Conservation (phyloP, 2,888 invertebrate genomes). For the Metopia argyrocephala region DNA sequence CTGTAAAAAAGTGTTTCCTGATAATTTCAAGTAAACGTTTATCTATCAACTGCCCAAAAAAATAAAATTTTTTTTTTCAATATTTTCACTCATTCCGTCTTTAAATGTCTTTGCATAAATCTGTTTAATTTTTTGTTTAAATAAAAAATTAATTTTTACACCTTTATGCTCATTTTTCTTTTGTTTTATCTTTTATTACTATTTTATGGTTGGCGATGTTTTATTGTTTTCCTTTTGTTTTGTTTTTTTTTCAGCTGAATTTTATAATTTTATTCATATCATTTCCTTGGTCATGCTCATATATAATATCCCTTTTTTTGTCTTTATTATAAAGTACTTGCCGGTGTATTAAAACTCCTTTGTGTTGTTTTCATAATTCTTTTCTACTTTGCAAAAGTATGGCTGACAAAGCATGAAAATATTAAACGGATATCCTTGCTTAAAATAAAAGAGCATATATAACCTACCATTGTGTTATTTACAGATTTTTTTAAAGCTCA, state of each 20-base stretch:
- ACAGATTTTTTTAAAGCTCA: conserved; percentile 30
- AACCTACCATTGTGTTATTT: conserved; percentile 49
- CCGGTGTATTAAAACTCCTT: conserved; percentile 22
- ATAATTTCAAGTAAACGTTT: no score
- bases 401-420: conserved; percentile 60
- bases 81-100: no score
- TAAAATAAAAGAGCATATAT: conserved; percentile 59
- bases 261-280: conserved; percentile 53
- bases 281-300: conserved; percentile 53
- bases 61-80: no score
- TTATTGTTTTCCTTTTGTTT: conserved; percentile 14
- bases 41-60: no score
- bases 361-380: neutral
- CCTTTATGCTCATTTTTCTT: no score
- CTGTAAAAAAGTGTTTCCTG: no score
- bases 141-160: no score
- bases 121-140: no score
- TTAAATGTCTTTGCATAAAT: no score
- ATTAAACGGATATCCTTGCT: conserved; percentile 61
- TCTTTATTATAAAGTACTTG: conserved; percentile 40
- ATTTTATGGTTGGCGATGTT: no score
- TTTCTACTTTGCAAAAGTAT: conserved; percentile 20
- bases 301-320: conserved; percentile 53
- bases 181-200: no score
- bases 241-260: conserved; percentile 32